A percentile compares a stretch with the other conserved stretches of the same genome.
phyloP scores from a whole-genome alignment of 2,113 vertebrate genomes.

The Cyprinodon brontotheroides region DNA sequence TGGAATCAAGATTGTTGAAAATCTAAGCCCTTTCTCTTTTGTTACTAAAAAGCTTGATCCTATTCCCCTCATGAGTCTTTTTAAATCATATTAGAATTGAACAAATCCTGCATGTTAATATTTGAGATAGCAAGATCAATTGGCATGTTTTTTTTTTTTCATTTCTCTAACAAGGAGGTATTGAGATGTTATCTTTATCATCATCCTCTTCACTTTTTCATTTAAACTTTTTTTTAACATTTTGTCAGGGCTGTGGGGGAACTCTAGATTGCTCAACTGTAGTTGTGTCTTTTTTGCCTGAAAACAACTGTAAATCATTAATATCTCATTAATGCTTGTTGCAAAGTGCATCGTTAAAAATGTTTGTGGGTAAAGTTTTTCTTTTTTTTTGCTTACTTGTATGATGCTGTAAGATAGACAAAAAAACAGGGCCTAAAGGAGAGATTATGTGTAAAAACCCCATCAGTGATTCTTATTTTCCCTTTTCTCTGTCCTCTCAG shows the following conservation, averaged over 20 bases:
- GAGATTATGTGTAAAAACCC: constrained; percentile 20
- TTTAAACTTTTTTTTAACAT: not conserved
- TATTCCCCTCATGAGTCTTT: no score
- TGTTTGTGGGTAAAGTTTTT: constrained; percentile 20
- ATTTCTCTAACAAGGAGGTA: no score
- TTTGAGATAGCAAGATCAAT: no score
- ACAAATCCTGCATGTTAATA: no score
- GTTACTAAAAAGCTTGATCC: no score
- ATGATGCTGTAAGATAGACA: constrained; percentile 19
- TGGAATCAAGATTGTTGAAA: no score
- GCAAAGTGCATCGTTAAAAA: constrained; percentile 33
- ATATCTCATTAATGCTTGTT: constrained; percentile 11
- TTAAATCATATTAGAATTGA: no score
- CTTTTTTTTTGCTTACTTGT: constrained; percentile 4
- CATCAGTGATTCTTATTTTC: constrained; percentile 14
- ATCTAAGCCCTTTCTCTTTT: no score
- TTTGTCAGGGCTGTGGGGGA: not conserved
- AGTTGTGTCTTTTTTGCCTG: no score
- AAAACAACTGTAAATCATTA: not conserved
- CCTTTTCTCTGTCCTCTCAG: constrained; percentile 21
- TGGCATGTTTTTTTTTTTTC: no score
- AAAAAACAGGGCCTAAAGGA: constrained; percentile 18
- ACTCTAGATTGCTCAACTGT: not conserved
- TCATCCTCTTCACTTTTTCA: no score
- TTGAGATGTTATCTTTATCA: no score